Evolutionary conservation across 2,888 invertebrate species (phyloP).

Genomic region (Scrobipalpa atriplicella): DNA sequence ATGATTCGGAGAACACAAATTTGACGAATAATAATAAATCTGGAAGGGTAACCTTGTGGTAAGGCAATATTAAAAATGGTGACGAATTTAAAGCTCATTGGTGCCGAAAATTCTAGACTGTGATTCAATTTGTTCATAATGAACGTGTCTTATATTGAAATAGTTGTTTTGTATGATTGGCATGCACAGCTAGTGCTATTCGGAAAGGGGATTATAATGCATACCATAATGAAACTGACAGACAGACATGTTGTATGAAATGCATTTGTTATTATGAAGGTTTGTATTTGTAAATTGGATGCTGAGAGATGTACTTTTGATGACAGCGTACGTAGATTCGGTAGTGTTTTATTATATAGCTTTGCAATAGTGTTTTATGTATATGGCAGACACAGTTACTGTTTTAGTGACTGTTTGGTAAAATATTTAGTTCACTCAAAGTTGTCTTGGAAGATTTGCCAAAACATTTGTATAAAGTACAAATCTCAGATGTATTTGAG

Average conservation of each 20-base stretch:
- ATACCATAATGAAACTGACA: conserved; percentile 48
- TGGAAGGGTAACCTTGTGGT: conserved; percentile 56
- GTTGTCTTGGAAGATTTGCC: too few relatives aligned
- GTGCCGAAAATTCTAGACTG: conserved; percentile 82
- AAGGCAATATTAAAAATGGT: conserved; percentile 57
- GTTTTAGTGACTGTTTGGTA: conserved; percentile 34
- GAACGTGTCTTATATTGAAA: conserved; percentile 83
- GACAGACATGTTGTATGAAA: conserved; percentile 60
- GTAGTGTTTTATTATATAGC: conserved; percentile 69
- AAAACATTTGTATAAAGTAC: too few relatives aligned
- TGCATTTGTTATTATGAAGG: conserved; percentile 66
- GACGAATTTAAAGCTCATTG: conserved; percentile 81
- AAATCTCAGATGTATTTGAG: too few relatives aligned
- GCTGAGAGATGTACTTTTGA: conserved; percentile 55
- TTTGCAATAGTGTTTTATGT: conserved; percentile 61
- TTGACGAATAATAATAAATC: conserved; percentile 57
- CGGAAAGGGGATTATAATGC: conserved; percentile 45
- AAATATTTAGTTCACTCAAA: conserved; percentile 11
- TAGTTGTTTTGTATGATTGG: conserved; percentile 81
- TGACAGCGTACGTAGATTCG: conserved; percentile 62
- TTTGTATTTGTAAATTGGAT: conserved; percentile 50
- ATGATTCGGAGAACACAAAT: conserved; percentile 53
- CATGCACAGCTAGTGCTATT: conserved; percentile 62
- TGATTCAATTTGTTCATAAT: conserved; percentile 81
- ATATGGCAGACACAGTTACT: conserved; percentile 56